phyloP scores from a whole-genome alignment of 2,888 invertebrate species.

The Eilema depressum region DNA sequence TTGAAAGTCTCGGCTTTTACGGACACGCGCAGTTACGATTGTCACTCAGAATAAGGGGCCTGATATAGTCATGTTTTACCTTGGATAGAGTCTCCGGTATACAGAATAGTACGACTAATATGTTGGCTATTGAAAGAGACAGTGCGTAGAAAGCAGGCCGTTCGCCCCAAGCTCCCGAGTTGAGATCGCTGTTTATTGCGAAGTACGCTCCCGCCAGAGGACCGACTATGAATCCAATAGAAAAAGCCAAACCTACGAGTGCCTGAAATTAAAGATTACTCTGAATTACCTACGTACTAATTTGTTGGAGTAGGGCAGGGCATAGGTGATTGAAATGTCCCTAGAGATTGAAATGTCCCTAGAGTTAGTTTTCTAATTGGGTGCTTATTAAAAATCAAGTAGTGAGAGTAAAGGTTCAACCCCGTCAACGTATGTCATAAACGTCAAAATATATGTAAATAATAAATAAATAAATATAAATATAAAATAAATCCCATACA shows the following conservation, averaged over 20 bases:
- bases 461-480: no score
- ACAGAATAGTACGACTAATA: conserved; percentile 90
- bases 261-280: conserved; percentile 89
- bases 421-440: no score
- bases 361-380: no score
- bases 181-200: conserved; percentile 88
- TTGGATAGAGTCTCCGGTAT: conserved; percentile 95
- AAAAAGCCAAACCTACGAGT: conserved; percentile 98
- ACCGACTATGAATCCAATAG: conserved; percentile 98
- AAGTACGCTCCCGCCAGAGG: conserved; percentile 97
- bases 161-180: conserved; percentile 91
- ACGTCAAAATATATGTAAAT: no score
- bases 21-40: no score
- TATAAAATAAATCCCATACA: no score
- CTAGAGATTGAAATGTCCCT: neutral
- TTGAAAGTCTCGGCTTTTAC: no score
- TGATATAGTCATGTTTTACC: conserved; percentile 66
- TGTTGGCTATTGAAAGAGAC: conserved; percentile 91
- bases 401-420: no score
- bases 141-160: conserved; percentile 93
- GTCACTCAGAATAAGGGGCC: no score
- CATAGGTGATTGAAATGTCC: neutral
- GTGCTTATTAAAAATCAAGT: no score
- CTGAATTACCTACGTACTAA: neutral
- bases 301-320: no score